These are phyloP conservation scores for Cebus imitator DNA, from an alignment of 2,113 vertebrate genomes.

Conservation along the genomic window DNA sequence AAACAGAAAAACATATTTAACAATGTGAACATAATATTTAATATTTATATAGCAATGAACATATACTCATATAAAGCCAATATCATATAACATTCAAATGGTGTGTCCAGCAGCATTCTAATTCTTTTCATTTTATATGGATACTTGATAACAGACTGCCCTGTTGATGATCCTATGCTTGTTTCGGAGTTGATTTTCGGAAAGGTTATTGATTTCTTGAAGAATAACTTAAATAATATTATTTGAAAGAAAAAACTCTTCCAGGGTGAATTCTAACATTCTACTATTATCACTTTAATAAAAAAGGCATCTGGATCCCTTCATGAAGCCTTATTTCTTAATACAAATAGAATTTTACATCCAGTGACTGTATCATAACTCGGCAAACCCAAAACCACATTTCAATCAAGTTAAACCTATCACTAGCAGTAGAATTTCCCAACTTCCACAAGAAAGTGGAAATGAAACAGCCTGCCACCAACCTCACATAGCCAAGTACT, in stretches of 20 bases:
- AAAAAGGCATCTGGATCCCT: neutral
- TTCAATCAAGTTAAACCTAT: slow-evolving; percentile 18
- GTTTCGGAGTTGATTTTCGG: neutral
- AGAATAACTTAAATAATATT: neutral
- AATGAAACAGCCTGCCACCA: slow-evolving; percentile 1
- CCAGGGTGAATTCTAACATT: neutral
- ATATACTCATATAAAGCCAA: neutral
- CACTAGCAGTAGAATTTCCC: neutral
- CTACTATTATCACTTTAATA: neutral
- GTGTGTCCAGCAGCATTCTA: neutral
- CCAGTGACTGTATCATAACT: neutral
- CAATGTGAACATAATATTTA: neutral
- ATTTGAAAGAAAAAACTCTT: neutral
- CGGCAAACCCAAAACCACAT: neutral
- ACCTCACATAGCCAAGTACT: neutral
- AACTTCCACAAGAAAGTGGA: neutral
- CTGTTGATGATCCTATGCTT: neutral
- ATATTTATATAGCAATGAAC: neutral
- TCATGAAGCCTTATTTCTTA: neutral
- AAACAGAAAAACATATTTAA: slow-evolving; percentile 5
- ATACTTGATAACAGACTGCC: neutral
- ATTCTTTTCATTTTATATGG: neutral
- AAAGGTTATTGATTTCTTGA: neutral
- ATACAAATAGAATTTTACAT: slow-evolving; percentile 4
- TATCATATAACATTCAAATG: neutral